Conservation (phyloP, 2,797 vertebrate genomes). For the Melanotaenia maccullochi region DNA sequence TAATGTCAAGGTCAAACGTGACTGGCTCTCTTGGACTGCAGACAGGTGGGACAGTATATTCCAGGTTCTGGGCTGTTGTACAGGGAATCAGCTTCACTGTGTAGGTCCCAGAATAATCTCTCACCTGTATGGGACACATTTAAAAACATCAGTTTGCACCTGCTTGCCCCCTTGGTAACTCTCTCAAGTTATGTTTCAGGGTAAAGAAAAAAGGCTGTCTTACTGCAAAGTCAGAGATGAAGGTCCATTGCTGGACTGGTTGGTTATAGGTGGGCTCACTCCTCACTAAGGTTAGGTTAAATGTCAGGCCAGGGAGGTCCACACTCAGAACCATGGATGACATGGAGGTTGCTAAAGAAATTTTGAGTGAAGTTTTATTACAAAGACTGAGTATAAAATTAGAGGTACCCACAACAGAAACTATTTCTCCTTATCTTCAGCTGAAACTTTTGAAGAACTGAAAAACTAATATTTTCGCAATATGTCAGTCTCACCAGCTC, state of each 20-base stretch:
- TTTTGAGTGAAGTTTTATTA: conserved; percentile 8
- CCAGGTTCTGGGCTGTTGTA: conserved; percentile 83
- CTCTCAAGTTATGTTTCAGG: background rate
- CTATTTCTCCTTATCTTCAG: background rate
- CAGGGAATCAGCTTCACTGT: conserved; percentile 91
- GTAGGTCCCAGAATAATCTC: conserved; percentile 95
- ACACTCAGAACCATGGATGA: conserved; percentile 89
- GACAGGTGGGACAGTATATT: conserved; percentile 86
- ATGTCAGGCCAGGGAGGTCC: conserved; percentile 89
- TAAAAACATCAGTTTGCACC: background rate
- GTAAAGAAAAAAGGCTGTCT: conserved; percentile 43
- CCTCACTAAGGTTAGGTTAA: conserved; percentile 89
- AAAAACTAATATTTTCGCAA: background rate
- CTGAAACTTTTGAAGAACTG: background rate
- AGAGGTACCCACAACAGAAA: background rate
- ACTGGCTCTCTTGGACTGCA: conserved; percentile 90
- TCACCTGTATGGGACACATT: conserved; percentile 80
- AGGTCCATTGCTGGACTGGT: conserved; percentile 93
- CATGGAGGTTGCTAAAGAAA: conserved; percentile 80
- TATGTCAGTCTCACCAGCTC: conserved; percentile 57
- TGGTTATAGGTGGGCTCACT: conserved; percentile 91
- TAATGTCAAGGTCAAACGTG: conserved; percentile 91
- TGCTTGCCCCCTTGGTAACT: background rate
- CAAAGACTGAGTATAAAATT: background rate
- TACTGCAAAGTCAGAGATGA: conserved; percentile 93